These are phyloP conservation scores for Philaethria dido DNA, from an alignment of 2,888 invertebrate species.

Conservation along the genomic window DNA sequence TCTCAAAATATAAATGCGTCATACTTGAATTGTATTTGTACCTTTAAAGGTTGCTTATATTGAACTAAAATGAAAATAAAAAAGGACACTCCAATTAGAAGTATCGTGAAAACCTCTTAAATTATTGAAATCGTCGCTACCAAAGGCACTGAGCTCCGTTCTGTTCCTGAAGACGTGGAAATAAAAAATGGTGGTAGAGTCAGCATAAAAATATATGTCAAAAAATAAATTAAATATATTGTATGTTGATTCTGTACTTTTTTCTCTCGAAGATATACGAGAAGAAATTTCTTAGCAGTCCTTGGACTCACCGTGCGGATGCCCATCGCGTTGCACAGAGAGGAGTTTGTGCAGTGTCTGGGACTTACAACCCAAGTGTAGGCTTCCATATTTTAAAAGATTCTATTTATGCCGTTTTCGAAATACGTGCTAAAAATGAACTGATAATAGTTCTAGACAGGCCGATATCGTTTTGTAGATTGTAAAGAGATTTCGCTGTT, in stretches of 20 bases:
- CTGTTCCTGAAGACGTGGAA: conserved; percentile 15
- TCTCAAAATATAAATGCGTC: background rate
- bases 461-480: too few species aligned
- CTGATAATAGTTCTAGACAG: too few species aligned
- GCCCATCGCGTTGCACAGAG: too few species aligned
- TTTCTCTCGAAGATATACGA: too few species aligned
- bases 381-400: too few species aligned
- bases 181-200: conserved; percentile 27
- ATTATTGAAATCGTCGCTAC: conserved; percentile 34
- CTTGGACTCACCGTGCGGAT: too few species aligned
- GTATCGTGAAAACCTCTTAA: conserved; percentile 26
- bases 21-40: background rate
- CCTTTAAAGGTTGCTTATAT: background rate
- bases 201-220: conserved; percentile 4
- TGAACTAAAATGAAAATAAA: conserved; percentile 16
- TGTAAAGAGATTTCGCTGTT: too few species aligned
- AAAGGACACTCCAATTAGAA: conserved; percentile 31
- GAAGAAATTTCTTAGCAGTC: too few species aligned
- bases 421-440: too few species aligned
- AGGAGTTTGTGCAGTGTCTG: too few species aligned
- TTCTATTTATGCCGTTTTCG: too few species aligned
- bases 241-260: background rate
- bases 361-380: too few species aligned
- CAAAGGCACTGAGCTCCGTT: conserved; percentile 29
- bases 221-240: background rate